Evolutionary conservation across 2,113 vertebrate species (phyloP), one percentile per base, ranked within the genome.

Genomic region (Paratilapia polleni): DNA sequence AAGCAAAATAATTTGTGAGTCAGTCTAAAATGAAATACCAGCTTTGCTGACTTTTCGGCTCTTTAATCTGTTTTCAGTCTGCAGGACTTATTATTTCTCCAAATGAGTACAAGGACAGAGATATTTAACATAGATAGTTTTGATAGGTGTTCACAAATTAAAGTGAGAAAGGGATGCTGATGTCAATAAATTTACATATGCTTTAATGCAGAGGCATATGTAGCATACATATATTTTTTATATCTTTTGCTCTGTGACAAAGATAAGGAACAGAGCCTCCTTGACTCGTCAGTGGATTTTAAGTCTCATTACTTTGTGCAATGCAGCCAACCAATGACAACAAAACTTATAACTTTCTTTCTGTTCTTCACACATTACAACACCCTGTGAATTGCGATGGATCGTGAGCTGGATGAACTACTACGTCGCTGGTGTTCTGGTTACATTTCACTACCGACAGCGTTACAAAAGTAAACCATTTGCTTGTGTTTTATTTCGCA

Each of bases 371-470:
- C 28, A 31, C 28, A 31, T 31, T 31, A 31, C 28, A 31, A 31
- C 4, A 31, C 2, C 28, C 28, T 31, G 4, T 31, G 28, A 31
- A 31, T 31, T 31, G 28, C 4, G 28, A 31, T 31, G 28, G 28
- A 2, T 31, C 28, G 4, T 31, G 28, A 31, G 28, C 3, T 3
- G 28, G 28, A 31, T 31, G 28, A 31, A 31, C 28, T 31, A 31
- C 28, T 31, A 31, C 28, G 1, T 47, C 66, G 20, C 19, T 52
- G 43, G 20, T 24, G 24, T 14, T 68, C 24, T 70, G 49, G 26
- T 28, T 28, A 31, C 26, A 66, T 62, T 82, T 84, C 17, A 80
- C n/a, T 56, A 10, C 8, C 78, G n/a, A 74, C 59, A 80, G 56
- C 2, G 26, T 24, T 76, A 1, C 66, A 74, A 66, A 12, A 62